Base-by-base conservation (phyloP, 2,797 vertebrate genomes). In the Melanotaenia pygmaea region DNA sequence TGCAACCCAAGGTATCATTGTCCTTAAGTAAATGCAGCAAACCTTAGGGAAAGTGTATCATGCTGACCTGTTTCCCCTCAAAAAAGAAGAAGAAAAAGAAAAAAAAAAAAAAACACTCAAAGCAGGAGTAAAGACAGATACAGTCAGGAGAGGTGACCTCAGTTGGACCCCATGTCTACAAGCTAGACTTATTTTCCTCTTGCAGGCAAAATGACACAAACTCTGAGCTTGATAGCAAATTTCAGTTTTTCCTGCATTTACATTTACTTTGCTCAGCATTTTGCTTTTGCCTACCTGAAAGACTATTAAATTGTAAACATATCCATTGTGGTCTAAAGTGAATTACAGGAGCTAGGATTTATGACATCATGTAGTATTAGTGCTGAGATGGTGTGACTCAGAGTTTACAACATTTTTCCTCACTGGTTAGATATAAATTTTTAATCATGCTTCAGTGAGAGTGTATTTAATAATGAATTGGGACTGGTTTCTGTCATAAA, bases 81-180 rank as follows among this genome's bases (percentile, higher is more conserved):
- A 70, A 51, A 80, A 20, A 45, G 11, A 9, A 40, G 35, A 34
- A 37, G 35, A 34, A 37, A 7, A 37, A 37, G 35, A n/a, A n/a
- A n/a, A n/a, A n/a, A 83, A 34, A 34, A 34, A 34, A 34, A 34
- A 11, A 37, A 37, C 11, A 45, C 79, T 78, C 74, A 70, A 64
- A 86, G 77, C 68, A 64, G 59, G 58, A 76, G 50, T 69, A 72
- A 11, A 79, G 86, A 90, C 89, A 82, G 87, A 88, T 61, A 76
- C 74, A 80, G 80, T 79, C 88, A 74, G 67, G 86, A 86, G 90
- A 86, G 79, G 57, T 69, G 86, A 90, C 84, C 88, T 81, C 34
- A 65, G 65, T 35, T 74, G 61, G 76, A 77, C 81, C 71, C 76
- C 59, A 47, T 45, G 62, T 30, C 60, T 69, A 54, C 34, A 79